phyloP scores from a whole-genome alignment of 30 jellyfish, hydroid and myxozoan species.

The Chrysaora quinquecirrha region DNA sequence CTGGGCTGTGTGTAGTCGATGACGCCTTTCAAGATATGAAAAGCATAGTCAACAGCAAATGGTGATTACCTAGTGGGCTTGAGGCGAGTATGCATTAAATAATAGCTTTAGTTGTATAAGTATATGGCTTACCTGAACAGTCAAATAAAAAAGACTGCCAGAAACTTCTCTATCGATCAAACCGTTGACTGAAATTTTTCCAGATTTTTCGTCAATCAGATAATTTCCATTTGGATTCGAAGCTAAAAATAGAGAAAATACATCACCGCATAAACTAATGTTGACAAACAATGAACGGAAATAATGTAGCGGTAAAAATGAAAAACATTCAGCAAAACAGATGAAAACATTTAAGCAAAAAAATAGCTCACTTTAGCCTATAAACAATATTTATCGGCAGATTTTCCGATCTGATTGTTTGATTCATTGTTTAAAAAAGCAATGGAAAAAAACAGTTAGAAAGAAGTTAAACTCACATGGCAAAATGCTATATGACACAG shows the following conservation, averaged over 20 bases:
- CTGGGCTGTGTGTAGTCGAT: constrained; percentile 63
- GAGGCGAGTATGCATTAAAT: too few species aligned
- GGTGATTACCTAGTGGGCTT: too few species aligned
- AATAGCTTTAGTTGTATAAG: too few species aligned
- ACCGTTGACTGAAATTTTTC: constrained; percentile 41
- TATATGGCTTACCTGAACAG: constrained; percentile 59
- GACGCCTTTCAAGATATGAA: constrained; percentile 25
- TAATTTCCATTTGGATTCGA: constrained; percentile 40
- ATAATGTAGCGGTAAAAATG: too few species aligned
- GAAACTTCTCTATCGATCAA: constrained; percentile 47
- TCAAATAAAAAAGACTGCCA: constrained; percentile 41
- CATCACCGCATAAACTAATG: background rate
- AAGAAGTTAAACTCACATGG: constrained; percentile 43
- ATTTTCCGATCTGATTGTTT: too few species aligned
- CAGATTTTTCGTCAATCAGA: constrained; percentile 49
- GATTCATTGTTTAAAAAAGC: too few species aligned
- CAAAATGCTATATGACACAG: constrained; percentile 59
- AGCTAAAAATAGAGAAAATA: background rate
- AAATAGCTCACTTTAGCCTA: too few species aligned
- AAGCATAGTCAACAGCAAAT: too few species aligned
- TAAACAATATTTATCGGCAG: too few species aligned
- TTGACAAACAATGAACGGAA: background rate
- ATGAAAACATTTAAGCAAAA: too few species aligned
- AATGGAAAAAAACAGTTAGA: background rate
- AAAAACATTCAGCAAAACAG: too few species aligned